phyloP scores from a whole-genome alignment of 2,888 invertebrate genomes.

The Diplazon laetatorius region DNA sequence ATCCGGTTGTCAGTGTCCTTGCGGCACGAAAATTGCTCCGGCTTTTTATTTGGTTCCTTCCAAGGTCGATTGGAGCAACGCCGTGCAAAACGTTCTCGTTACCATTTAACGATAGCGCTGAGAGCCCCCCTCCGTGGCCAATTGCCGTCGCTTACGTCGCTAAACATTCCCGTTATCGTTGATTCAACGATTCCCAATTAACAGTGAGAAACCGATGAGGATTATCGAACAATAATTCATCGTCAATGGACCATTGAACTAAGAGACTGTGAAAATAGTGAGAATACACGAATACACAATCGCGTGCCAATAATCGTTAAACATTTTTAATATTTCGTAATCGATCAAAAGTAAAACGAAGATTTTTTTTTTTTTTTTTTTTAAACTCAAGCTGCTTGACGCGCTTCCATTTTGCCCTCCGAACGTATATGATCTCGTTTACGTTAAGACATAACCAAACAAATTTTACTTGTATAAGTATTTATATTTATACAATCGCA shows the following conservation, averaged over 20 bases:
- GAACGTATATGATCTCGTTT: conserved; percentile 12
- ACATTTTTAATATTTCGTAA: conserved; percentile 56
- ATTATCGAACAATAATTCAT: not conserved
- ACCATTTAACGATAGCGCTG: conserved; percentile 85
- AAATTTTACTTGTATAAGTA: conserved; percentile 55
- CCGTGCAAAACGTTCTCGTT: conserved; percentile 93
- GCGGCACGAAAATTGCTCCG: conserved; percentile 94
- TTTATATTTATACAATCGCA: conserved; percentile 62
- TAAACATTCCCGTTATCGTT: conserved; percentile 20
- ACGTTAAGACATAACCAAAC: conserved; percentile 17
- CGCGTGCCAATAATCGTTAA: conserved; percentile 62
- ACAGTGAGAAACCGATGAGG: conserved; percentile 16
- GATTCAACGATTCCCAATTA: not conserved
- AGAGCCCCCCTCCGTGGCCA: not conserved
- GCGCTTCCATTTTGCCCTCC: conserved; percentile 61
- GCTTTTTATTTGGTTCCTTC: conserved; percentile 96
- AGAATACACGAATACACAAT: conserved; percentile 63
- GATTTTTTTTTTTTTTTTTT: not conserved
- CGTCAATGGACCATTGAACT: conserved; percentile 57
- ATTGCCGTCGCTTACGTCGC: conserved; percentile 3
- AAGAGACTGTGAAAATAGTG: conserved; percentile 63
- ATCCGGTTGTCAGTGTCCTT: conserved; percentile 93
- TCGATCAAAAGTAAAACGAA: conserved; percentile 24
- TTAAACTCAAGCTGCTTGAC: conserved; percentile 47
- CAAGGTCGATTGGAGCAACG: conserved; percentile 94